These are phyloP conservation scores for Sebastes reedi DNA, from an alignment of 2,797 vertebrate genomes.

Conservation along the genomic window DNA sequence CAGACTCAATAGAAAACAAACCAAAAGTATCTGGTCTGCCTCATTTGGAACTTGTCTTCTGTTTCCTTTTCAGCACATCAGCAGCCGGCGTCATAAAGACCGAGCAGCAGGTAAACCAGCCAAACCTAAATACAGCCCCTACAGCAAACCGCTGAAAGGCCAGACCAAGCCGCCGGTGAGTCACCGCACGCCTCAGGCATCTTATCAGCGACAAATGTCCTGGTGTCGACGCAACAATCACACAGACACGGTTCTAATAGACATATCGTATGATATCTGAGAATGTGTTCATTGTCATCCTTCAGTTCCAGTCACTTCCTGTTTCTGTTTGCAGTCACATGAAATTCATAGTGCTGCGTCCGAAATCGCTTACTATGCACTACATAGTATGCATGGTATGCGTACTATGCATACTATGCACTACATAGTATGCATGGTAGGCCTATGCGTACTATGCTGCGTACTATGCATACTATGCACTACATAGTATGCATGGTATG, in stretches of 20 bases:
- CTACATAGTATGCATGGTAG: no score
- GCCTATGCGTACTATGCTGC: no score
- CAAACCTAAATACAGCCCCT: conserved; percentile 98
- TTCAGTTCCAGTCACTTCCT: background rate
- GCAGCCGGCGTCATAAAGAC: conserved; percentile 99
- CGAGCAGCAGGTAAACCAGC: conserved; percentile 96
- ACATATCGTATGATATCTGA: background rate
- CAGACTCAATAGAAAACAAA: no score
- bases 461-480: no score
- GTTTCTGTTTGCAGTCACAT: background rate
- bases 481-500: no score
- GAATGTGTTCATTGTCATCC: background rate
- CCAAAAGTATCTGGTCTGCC: background rate
- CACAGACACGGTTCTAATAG: background rate
- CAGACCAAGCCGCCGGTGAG: conserved; percentile 90
- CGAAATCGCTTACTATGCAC: background rate
- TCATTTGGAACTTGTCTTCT: background rate
- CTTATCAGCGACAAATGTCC: conserved; percentile 1
- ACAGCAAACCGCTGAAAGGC: conserved; percentile 92
- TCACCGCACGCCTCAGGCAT: conserved; percentile 25
- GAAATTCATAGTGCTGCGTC: background rate
- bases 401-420: no score
- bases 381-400: no score
- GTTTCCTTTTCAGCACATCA: conserved; percentile 90
- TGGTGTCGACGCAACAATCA: conserved; percentile 6